A percentile compares a stretch with the other conserved stretches of the same genome.
Evolutionary conservation across 1,140 invertebrate genomes (phyloP).

Genomic region (Drosophila rhopaloa): DNA sequence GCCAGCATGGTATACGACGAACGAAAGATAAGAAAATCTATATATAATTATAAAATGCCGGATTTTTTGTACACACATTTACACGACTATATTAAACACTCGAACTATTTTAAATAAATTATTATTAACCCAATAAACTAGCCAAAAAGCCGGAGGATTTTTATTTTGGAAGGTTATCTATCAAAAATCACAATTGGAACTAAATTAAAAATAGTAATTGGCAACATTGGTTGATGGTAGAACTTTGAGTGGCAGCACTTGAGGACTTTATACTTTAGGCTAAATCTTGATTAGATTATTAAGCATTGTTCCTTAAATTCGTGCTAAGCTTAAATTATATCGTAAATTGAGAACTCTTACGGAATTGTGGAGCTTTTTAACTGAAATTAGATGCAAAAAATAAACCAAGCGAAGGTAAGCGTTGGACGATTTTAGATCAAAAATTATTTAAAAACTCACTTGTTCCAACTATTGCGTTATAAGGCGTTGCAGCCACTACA

Average conservation of each 20-base stretch:
- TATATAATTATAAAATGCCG: slow-evolving; percentile 47
- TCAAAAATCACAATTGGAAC: background rate
- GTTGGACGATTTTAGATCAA: background rate
- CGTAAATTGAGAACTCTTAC: too few species aligned
- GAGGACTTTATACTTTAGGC: too few species aligned
- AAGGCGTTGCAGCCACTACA: background rate
- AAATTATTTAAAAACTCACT: background rate
- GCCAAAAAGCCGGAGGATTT: slow-evolving; percentile 49
- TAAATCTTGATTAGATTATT: too few species aligned
- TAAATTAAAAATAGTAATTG: background rate
- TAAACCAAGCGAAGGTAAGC: too few species aligned
- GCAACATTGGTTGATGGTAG: background rate
- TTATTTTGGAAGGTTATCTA: background rate
- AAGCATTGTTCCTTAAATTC: too few species aligned
- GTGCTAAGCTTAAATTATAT: too few species aligned
- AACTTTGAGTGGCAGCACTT: too few species aligned
- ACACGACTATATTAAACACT: slow-evolving; percentile 58
- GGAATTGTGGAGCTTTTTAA: too few species aligned
- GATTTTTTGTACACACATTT: slow-evolving; percentile 62
- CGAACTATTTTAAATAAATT: slow-evolving; percentile 76
- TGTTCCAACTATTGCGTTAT: background rate
- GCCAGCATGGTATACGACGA: slow-evolving; percentile 68
- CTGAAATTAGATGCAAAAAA: too few species aligned
- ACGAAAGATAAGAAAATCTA: slow-evolving; percentile 7
- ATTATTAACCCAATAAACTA: slow-evolving; percentile 80